phyloP scores from a whole-genome alignment of 2,113 vertebrate genomes.

The Myiopsitta monachus region DNA sequence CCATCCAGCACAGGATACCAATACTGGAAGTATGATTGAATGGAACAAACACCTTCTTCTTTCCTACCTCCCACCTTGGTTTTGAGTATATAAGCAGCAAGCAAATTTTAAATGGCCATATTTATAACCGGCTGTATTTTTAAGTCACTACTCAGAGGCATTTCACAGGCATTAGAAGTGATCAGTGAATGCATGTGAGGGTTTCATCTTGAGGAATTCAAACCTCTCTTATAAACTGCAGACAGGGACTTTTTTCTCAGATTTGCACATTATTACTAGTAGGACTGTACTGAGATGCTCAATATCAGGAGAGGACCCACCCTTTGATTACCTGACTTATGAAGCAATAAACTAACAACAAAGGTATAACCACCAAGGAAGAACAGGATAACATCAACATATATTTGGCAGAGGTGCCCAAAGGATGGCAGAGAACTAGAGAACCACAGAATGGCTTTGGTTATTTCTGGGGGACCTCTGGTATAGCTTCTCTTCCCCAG shows the following conservation, averaged over 20 bases:
- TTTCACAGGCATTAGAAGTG: neutral
- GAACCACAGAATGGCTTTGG: neutral
- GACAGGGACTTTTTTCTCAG: neutral
- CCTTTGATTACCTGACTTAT: neutral
- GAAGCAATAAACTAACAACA: neutral
- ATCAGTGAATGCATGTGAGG: neutral
- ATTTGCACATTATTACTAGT: neutral
- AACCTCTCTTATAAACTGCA: neutral
- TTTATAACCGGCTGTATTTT: neutral
- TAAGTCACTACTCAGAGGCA: neutral
- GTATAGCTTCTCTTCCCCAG: neutral
- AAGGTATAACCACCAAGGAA: neutral
- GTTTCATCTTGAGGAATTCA: neutral
- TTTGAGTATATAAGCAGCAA: neutral
- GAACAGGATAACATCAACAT: neutral
- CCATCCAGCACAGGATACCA: neutral
- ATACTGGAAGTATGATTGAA: neutral
- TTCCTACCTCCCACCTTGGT: neutral
- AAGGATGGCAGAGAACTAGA: neutral
- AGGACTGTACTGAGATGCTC: neutral
- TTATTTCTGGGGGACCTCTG: neutral
- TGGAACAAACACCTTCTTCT: neutral
- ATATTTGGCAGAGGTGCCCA: neutral
- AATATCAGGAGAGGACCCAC: neutral
- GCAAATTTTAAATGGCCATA: neutral